These are phyloP conservation scores for Drosophila koepferae DNA, from an alignment of 2,888 invertebrate species.

Conservation along the genomic window DNA sequence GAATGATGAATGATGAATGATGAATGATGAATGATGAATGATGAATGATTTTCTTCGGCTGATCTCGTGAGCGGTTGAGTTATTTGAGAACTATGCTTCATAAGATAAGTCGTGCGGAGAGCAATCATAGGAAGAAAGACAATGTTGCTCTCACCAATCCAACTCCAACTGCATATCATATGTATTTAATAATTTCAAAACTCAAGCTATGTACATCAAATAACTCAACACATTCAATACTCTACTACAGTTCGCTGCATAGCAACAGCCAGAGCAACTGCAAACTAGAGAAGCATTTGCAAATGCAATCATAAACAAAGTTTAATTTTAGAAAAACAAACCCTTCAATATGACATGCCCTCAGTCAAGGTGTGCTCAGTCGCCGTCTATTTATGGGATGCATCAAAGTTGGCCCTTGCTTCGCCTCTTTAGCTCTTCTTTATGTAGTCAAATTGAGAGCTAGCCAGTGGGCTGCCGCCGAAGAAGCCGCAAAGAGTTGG, in stretches of 20 bases:
- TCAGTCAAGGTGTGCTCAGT: not conserved
- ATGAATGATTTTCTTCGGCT: no score
- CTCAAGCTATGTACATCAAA: no score
- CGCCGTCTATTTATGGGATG: not conserved
- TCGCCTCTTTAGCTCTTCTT: not conserved
- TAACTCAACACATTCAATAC: no score
- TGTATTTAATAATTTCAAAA: no score
- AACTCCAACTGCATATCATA: no score
- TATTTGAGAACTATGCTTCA: no score
- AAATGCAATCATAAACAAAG: not conserved
- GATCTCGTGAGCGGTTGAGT: no score
- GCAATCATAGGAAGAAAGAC: no score
- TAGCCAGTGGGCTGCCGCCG: not conserved
- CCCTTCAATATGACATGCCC: not conserved
- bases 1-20: no score
- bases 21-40: no score
- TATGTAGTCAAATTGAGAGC: slow-evolving; percentile 1
- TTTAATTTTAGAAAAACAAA: not conserved
- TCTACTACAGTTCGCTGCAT: not conserved
- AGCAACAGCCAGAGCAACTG: not conserved
- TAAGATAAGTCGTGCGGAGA: no score
- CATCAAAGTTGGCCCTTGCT: not conserved
- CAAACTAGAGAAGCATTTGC: not conserved
- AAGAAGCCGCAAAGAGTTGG: slow-evolving; percentile 1
- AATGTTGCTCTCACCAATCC: no score